Evolutionary conservation across 2,797 vertebrate genomes (phyloP).

Genomic region (Chromobotia macracanthus): DNA sequence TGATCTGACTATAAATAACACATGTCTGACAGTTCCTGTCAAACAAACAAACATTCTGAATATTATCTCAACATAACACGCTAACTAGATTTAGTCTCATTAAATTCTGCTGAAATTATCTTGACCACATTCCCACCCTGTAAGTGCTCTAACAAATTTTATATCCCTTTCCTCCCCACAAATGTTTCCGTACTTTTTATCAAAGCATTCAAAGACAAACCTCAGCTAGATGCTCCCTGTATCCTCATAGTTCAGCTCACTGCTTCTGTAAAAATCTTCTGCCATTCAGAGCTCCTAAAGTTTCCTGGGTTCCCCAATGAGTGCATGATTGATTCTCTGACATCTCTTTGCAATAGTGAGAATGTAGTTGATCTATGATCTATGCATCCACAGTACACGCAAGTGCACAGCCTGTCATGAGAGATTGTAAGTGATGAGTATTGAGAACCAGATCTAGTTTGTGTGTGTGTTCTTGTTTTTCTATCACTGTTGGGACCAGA

Average conservation of each 20-base stretch:
- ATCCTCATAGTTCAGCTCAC: background rate
- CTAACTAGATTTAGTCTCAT: background rate
- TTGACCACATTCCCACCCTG: background rate
- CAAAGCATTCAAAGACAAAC: background rate
- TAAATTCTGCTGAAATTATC: background rate
- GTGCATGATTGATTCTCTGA: slow-evolving; percentile 27
- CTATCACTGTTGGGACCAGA: no score
- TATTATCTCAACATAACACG: background rate
- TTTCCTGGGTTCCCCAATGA: slow-evolving; percentile 15
- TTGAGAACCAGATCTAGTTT: no score
- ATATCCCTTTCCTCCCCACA: background rate
- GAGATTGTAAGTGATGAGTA: background rate
- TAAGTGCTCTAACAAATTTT: background rate
- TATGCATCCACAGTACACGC: background rate
- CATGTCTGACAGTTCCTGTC: background rate
- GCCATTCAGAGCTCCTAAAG: background rate
- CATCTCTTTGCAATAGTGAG: slow-evolving; percentile 12
- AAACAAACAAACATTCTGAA: background rate
- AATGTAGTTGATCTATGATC: background rate
- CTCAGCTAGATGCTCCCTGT: slow-evolving; percentile 11
- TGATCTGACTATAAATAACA: slow-evolving; percentile 4
- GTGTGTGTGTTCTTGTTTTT: no score
- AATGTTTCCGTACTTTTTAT: slow-evolving; percentile 9
- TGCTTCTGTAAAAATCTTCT: background rate
- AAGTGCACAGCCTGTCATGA: background rate